Percentiles rank a stretch among this genome's conserved stretches.
Conservation (phyloP, 2,113 vertebrate genomes). For the Emydura subglobosa region DNA sequence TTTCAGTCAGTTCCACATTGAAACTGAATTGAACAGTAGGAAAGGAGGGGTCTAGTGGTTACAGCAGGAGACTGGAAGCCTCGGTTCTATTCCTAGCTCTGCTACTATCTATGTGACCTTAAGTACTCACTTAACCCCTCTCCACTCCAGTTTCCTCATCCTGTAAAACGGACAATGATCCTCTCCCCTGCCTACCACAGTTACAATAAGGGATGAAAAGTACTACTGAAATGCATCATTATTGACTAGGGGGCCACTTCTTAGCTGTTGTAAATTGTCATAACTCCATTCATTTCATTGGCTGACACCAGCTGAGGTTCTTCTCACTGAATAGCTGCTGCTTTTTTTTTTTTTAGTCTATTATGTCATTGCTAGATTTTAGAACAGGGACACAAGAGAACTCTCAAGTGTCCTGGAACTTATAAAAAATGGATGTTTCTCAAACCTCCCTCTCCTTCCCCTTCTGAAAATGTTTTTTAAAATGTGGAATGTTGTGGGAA, state of each 20-base stretch:
- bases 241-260: neutral
- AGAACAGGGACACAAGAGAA: neutral
- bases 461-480: constrained; percentile 44
- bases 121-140: neutral
- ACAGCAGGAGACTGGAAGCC: neutral
- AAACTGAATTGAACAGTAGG: accelerated
- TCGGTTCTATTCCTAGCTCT: neutral
- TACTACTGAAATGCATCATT: accelerated
- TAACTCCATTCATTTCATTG: neutral
- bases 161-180: neutral
- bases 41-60: accelerated
- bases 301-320: constrained; percentile 3
- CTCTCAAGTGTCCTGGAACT: constrained; percentile 40
- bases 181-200: neutral
- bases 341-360: constrained; percentile 40
- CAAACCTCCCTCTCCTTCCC: constrained; percentile 28
- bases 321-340: constrained; percentile 49
- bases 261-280: neutral
- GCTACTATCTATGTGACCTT: neutral
- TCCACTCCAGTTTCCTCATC: neutral
- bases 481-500: constrained; percentile 72
- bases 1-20: neutral
- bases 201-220: neutral
- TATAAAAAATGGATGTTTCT: constrained; percentile 51
- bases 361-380: constrained; percentile 63